Evolutionary conservation across 1,140 invertebrate genomes (phyloP), one percentile per base, ranked within the genome.

Genomic region (Cheumatopsyche charites): DNA sequence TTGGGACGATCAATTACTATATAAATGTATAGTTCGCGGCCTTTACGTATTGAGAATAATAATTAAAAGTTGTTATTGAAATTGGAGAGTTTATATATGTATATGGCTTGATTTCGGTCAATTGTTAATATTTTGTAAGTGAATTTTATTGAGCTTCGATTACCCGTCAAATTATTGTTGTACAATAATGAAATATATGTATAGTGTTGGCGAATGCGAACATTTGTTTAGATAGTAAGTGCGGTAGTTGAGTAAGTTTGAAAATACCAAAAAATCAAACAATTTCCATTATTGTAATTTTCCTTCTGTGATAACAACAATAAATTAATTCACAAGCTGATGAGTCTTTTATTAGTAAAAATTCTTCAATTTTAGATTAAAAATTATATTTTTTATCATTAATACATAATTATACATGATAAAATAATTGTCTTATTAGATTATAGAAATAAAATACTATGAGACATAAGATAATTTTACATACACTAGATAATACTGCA

Each of bases 221-320:
- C 15, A 2, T 29, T 63, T 63, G 42, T 63, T 17, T 41, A 63
- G 12, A 26, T 36, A 15, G 13, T 70, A 70, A 70, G 58, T 23
- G 68, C 52, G 11, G 42, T 70, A 70, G 41, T 11, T n/a, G 29
- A 19, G 36, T 70, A 62, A 70, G 55, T 61, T 47, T 13, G 15
- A 17, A 42, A 62, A 41, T 17, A 62, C 25, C 29, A 21, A n/a
- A n/a, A n/a, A n/a, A 49, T 62, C 68, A 26, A 25, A 62, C 23
- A 61, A 23, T 45, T 49, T 62, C 55, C 70, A 71, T 71, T 65
- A 65, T 65, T 71, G 70, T 71, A 45, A 62, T 43, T 15, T 71
- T 42, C 70, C 70, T 65, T 29, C 70, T 71, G 70, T 71, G 70
- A 71, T 71, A 71, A 62, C 7, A 70, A 69, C 42, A 67, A 67